A percentile compares a stretch with the other conserved stretches of the same genome.
phyloP scores from a whole-genome alignment of 2,797 vertebrate species.

The Cuculus canorus region DNA sequence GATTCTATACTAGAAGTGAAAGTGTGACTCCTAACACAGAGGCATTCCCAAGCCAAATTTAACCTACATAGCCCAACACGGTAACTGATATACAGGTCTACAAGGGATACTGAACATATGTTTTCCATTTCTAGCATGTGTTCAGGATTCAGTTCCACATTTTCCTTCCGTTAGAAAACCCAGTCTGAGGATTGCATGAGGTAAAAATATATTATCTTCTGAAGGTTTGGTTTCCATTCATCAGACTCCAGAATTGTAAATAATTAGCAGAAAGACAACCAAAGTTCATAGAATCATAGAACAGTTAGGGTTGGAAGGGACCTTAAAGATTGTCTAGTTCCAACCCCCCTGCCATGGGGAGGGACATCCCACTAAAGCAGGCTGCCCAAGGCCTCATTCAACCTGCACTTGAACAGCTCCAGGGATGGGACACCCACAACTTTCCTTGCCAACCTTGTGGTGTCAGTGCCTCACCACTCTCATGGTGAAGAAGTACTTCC shows the following conservation, averaged over 20 bases:
- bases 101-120: background rate
- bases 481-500: no score
- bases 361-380: no score
- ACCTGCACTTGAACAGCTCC: no score
- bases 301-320: no score
- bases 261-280: background rate
- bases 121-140: background rate
- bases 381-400: no score
- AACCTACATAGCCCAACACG: background rate
- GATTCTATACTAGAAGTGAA: background rate
- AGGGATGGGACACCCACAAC: no score
- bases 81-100: background rate
- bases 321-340: no score
- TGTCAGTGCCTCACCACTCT: no score
- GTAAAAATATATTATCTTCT: background rate
- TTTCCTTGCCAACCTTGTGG: no score
- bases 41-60: background rate
- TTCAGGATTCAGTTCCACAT: background rate
- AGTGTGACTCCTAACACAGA: background rate
- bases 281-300: no score
- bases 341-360: no score
- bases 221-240: background rate
- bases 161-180: background rate
- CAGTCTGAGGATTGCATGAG: background rate
- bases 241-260: background rate